phyloP scores from a whole-genome alignment of 2,797 vertebrate species.

The Microchirus variegatus region DNA sequence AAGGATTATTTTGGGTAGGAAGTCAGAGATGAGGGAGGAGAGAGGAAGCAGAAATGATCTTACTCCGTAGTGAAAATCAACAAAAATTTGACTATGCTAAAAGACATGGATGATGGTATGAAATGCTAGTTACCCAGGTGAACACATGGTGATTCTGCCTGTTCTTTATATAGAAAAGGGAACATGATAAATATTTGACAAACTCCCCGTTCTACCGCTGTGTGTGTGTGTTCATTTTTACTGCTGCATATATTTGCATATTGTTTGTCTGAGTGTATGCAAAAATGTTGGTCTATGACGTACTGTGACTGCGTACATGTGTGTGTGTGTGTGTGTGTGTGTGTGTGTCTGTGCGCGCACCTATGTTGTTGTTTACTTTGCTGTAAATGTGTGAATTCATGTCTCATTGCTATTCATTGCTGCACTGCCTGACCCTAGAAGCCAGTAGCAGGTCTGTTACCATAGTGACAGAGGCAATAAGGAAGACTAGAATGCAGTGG shows the following conservation, averaged over 20 bases:
- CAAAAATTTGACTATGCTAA: background rate
- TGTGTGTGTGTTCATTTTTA: constrained; percentile 7
- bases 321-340: background rate
- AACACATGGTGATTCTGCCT: constrained; percentile 4
- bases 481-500: constrained; percentile 67
- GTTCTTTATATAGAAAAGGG: constrained; percentile 15
- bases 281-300: background rate
- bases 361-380: constrained; percentile 56
- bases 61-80: constrained; percentile 1
- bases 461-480: constrained; percentile 75
- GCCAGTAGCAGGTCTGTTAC: constrained; percentile 72
- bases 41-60: background rate
- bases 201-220: constrained; percentile 17
- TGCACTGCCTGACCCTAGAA: constrained; percentile 67
- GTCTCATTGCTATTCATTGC: constrained; percentile 69
- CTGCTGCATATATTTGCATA: constrained; percentile 19
- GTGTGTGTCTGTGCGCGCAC: no score
- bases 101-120: constrained; percentile 1
- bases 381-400: constrained; percentile 54
- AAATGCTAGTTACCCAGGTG: background rate
- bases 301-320: background rate
- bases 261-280: constrained; percentile 9
- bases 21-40: constrained; percentile 1
- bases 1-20: background rate
- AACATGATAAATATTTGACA: constrained; percentile 46